A percentile compares a stretch with the other conserved stretches of the same genome.
Evolutionary conservation across 2,797 vertebrate species (phyloP).

Genomic region (Florisuga fusca): DNA sequence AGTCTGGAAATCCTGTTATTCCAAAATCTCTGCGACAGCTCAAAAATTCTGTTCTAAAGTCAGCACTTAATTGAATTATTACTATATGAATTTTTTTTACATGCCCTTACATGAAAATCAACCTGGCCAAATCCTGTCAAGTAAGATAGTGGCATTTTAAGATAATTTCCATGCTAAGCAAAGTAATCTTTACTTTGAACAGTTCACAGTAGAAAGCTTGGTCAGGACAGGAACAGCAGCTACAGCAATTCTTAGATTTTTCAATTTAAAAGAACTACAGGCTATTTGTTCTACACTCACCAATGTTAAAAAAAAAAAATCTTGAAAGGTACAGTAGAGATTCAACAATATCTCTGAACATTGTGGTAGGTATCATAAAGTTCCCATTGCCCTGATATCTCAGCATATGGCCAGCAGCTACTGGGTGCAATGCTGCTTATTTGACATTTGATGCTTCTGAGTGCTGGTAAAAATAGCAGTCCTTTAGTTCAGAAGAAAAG

Average conservation of each 20-base stretch:
- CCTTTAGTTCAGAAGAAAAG: neutral
- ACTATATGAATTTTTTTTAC: neutral
- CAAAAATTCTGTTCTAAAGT: neutral
- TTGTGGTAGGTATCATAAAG: neutral
- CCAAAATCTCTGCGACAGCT: neutral
- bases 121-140: neutral
- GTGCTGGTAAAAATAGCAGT: neutral
- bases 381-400: neutral
- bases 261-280: neutral
- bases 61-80: neutral
- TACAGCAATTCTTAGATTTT: constrained; percentile 1
- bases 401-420: neutral
- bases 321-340: neutral
- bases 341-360: neutral
- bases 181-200: neutral
- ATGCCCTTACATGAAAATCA: neutral
- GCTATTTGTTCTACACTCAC: neutral
- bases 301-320: neutral
- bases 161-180: neutral
- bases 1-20: neutral
- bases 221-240: neutral
- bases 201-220: neutral
- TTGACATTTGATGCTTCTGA: neutral
- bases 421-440: neutral
- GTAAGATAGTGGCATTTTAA: neutral